These are phyloP conservation scores for Pantherophis guttatus DNA, from an alignment of 2,113 vertebrate genomes.

Conservation along the genomic window DNA sequence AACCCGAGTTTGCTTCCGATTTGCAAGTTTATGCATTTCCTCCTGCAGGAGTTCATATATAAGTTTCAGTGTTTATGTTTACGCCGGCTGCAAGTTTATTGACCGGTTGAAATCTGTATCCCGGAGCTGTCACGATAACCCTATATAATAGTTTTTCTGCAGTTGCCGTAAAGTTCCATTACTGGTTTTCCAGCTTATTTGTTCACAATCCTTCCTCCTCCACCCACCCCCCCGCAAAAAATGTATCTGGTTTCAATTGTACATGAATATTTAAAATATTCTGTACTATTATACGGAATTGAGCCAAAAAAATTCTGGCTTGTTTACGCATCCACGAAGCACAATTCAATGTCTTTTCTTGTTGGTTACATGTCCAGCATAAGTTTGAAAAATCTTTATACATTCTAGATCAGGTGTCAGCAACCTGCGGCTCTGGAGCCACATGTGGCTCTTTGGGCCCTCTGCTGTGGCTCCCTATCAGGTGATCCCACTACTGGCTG, in stretches of 20 bases:
- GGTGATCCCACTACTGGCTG: too few species aligned
- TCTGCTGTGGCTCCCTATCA: too few species aligned
- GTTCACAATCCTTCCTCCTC: background rate
- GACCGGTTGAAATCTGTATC: background rate
- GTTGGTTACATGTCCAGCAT: too few species aligned
- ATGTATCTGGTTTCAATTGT: background rate
- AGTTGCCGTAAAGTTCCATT: background rate
- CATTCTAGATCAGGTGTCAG: too few species aligned
- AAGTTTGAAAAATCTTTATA: too few species aligned
- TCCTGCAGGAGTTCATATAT: background rate
- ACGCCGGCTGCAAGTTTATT: background rate
- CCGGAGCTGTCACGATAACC: background rate
- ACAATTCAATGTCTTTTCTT: too few species aligned
- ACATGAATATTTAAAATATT: background rate
- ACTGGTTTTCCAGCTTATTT: background rate
- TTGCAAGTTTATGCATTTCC: background rate
- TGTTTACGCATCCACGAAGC: too few species aligned
- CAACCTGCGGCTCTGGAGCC: too few species aligned
- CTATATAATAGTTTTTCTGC: background rate
- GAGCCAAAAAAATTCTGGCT: too few species aligned
- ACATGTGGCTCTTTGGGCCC: too few species aligned
- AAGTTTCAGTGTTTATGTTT: background rate
- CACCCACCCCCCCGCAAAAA: background rate
- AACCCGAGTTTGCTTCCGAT: background rate
- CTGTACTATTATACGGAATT: background rate